Base-by-base conservation (phyloP, 2,797 vertebrate genomes). In the Natrix natrix region DNA sequence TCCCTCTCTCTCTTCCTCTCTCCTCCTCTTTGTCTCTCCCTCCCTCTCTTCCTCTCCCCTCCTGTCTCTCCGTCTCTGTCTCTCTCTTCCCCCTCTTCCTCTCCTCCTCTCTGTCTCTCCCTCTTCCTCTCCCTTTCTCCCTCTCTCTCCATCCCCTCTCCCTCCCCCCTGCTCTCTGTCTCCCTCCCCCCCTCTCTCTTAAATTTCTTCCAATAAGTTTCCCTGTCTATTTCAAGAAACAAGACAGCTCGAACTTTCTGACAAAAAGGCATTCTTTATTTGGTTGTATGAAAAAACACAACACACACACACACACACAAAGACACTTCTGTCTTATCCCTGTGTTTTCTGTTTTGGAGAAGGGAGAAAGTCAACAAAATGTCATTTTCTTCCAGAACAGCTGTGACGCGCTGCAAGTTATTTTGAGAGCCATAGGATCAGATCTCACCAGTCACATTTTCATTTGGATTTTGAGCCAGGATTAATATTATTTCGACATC, bases 221-320 rank as follows among this genome's bases (percentile, higher is more conserved):
- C 74, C 92, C 91, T 0, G 0, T 92, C 22, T 8, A 90, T 95
- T 94, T 95, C 96, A 94, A 69, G 90, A 90, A 93, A 91, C 92
- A 94, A 94, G 60, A 90, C 66, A 0, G 4, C 93, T 94, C 90
- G 57, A 63, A 69, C 91, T 95, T 95, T 94, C 90, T 32, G 92
- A 2, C n/a, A 92, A 96, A 96, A 97, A 96, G 86, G n/a, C 59
- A 69, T 90, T 94, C 94, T 97, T 96, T 97, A 86, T 95, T 90
- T 91, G 78, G 61, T 87, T 94, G 93, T 26, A 61, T 0, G 92
- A 93, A 83, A 88, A 93, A 94, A 90, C 48, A 93, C 94, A 26
- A 7, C 66, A 37, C 32, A 37, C 32, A 37, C 32, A 37, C 32
- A 69, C 60, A 10, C 8, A 0, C 13, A 90, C 95, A 97, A 94